Evolutionary conservation across 2,888 invertebrate species (phyloP).

Genomic region (Limnephilus marmoratus): DNA sequence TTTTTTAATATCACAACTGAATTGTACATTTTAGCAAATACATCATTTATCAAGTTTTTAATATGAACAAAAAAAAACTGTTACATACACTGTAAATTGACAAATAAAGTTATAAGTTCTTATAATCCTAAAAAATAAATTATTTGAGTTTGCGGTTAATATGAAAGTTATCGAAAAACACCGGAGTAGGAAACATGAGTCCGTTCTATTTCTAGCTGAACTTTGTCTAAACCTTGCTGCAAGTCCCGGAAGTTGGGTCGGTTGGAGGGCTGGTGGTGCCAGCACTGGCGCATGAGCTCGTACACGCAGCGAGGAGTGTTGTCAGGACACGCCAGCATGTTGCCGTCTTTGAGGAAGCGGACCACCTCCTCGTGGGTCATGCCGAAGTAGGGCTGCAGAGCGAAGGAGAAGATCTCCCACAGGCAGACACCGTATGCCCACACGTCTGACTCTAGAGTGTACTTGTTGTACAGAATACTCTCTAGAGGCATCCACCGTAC

Average conservation of each 20-base stretch:
- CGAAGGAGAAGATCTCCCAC: conserved; percentile 98
- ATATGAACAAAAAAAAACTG: background rate
- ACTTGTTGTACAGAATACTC: conserved; percentile 97
- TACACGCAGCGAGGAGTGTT: conserved; percentile 92
- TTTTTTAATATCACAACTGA: background rate
- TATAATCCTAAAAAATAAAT: background rate
- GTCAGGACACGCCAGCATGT: conserved; percentile 93
- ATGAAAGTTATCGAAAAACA: conserved; percentile 54
- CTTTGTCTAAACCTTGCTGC: conserved; percentile 86
- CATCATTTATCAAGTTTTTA: background rate
- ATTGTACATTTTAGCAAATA: conserved; percentile 2
- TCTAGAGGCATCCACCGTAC: conserved; percentile 99
- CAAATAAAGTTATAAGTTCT: background rate
- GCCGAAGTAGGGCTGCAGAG: conserved; percentile 97
- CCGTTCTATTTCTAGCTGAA: conserved; percentile 76
- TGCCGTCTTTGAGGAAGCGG: conserved; percentile 94
- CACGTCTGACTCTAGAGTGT: conserved; percentile 96
- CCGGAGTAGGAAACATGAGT: conserved; percentile 59
- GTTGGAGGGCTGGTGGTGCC: conserved; percentile 91
- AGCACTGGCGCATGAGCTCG: conserved; percentile 95
- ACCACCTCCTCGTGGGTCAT: conserved; percentile 98
- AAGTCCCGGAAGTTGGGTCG: conserved; percentile 92
- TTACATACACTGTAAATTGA: background rate
- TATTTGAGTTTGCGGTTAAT: background rate
- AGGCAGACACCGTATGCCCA: conserved; percentile 98